Conservation (phyloP, 2,113 vertebrate species). For the Campylorhamphus procurvoides region DNA sequence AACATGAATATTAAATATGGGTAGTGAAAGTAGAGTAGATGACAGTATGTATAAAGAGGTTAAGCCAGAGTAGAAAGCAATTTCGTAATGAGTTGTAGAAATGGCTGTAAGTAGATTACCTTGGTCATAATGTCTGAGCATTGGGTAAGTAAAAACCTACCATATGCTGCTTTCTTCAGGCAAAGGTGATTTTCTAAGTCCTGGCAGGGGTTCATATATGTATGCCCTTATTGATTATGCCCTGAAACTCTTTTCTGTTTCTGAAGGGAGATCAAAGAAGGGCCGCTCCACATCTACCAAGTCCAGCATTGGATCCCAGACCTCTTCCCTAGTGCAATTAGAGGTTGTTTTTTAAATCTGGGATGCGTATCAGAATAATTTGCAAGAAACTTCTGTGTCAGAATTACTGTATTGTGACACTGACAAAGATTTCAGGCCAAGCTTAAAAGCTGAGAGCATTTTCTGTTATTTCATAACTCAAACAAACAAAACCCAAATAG, state of each 20-base stretch:
- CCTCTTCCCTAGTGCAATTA: background rate
- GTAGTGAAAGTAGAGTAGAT: background rate
- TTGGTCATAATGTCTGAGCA: background rate
- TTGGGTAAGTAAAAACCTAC: background rate
- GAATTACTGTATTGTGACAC: background rate
- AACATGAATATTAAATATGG: background rate
- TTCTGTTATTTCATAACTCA: background rate
- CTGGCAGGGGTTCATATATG: background rate
- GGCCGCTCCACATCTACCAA: background rate
- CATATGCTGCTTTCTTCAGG: background rate
- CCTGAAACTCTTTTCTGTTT: background rate
- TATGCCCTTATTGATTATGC: background rate
- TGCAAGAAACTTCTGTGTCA: background rate
- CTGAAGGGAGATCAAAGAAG: background rate
- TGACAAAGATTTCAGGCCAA: background rate
- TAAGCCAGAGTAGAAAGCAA: background rate
- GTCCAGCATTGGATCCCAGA: background rate
- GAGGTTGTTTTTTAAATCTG: background rate
- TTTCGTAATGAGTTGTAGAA: background rate
- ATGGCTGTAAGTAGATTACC: background rate
- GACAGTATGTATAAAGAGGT: background rate
- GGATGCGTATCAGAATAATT: background rate
- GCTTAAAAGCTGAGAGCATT: background rate
- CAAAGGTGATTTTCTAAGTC: background rate
- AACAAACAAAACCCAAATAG: background rate